Evolutionary conservation across 37 sponge, comb jelly and placozoan species (phyloP), one percentile per base, ranked within the genome.

Genomic region (Dysidea cf. avara): DNA sequence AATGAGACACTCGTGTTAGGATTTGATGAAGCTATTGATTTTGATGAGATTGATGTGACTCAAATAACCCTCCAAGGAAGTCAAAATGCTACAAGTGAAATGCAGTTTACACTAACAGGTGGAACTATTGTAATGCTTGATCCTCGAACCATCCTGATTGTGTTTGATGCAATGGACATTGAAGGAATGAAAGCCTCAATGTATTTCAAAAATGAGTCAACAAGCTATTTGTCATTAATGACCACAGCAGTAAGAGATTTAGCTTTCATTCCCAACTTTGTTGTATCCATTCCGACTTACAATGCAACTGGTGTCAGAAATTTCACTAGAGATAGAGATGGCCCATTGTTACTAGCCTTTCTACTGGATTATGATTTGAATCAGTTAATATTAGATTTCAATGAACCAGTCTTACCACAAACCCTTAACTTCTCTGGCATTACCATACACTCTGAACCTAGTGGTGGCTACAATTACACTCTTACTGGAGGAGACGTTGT

Each of bases 11-110:
- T 95, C 17, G 14, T 54, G 17, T 69, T 95, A 28, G 63, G 69
- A 20, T 90, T 95, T 39, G 76, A 68, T 76, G 96, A 95, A 75
- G 92, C 96, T 21, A 81, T 95, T 17, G 68, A 86, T 60, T n/a
- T 74, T 13, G 28, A 64, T 17, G 75, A 77, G 2, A 61, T 95
- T 16, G 61, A 76, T 24, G 28, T 61, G 17, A 37, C 56, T 32
- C 54, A 77, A 29, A 53, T 90, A 12, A 53, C 66, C 13, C 86
- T 95, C 1, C 88, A 87, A 58, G 84, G 88, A 25, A 53, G 28
- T 12, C 21, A 57, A 40, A 86, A 86, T 56, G 53, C 18, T 36
- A 59, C 83, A 49, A 73, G 24, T 31, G 69, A 22, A 35, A 48
- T 75, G 5, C 32, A 21, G 38, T 64, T 74, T 47, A 30, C 86